Evolutionary conservation across 2,888 invertebrate species (phyloP).

Genomic region (Chrysodeixis includens): DNA sequence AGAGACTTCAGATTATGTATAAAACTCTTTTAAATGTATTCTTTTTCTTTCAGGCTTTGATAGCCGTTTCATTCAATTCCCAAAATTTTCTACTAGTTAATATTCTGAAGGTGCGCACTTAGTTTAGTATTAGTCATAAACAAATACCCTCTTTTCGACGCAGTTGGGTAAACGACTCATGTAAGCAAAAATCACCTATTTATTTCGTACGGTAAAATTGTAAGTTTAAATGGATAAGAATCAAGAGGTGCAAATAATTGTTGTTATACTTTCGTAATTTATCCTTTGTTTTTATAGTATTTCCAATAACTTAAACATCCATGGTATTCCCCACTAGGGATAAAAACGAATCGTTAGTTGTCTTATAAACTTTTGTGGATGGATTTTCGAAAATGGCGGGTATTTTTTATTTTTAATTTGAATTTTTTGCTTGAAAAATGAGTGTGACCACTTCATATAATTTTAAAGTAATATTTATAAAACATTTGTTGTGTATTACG

Average conservation of each 20-base stretch:
- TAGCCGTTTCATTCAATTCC: neutral
- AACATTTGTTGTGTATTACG: neutral
- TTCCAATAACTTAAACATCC: neutral
- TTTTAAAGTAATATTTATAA: neutral
- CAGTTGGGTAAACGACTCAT: slow-evolving; percentile 6
- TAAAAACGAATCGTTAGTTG: too few relatives aligned
- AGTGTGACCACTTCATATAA: slow-evolving; percentile 1
- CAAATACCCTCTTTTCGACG: neutral
- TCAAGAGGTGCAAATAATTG: slow-evolving; percentile 38
- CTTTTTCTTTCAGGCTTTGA: too few relatives aligned
- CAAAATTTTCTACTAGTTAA: neutral
- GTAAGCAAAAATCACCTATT: slow-evolving; percentile 10
- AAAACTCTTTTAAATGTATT: neutral
- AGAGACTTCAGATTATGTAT: neutral
- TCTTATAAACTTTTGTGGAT: neutral
- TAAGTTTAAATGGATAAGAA: slow-evolving; percentile 16
- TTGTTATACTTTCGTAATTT: slow-evolving; percentile 42
- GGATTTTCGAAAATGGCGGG: neutral
- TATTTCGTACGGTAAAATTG: neutral
- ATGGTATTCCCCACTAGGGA: neutral
- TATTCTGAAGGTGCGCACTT: slow-evolving; percentile 29
- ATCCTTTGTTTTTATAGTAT: neutral
- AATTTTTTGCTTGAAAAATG: neutral
- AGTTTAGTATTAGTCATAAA: slow-evolving; percentile 11
- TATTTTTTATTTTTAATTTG: neutral